Conservation (phyloP, 2,113 vertebrate species). For the Cyphomyrus plagiostoma region DNA sequence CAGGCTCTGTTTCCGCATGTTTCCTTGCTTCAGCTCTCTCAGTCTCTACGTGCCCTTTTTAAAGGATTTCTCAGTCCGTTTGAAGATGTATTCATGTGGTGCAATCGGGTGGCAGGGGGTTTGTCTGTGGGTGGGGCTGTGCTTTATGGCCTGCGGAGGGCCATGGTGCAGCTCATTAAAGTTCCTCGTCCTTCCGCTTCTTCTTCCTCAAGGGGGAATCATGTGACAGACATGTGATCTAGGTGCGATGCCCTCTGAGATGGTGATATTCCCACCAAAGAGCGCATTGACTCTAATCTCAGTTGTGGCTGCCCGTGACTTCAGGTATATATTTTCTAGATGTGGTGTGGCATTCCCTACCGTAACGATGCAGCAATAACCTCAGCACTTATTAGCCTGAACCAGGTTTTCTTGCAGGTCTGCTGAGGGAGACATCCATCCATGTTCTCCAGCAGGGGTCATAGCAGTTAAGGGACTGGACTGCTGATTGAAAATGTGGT, state of each 20-base stretch:
- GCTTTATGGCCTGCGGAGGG: not conserved
- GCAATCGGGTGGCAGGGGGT: slow-evolving; percentile 14
- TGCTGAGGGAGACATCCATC: not conserved
- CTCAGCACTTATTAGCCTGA: not conserved
- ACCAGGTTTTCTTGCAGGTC: not conserved
- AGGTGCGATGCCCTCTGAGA: not conserved
- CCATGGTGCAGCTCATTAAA: slow-evolving; percentile 27
- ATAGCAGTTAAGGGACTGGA: not conserved
- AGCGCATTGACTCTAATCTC: not conserved
- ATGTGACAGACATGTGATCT: not conserved
- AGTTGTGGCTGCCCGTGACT: not conserved
- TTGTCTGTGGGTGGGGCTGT: slow-evolving; percentile 6
- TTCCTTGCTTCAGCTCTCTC: not conserved
- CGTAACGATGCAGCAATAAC: slow-evolving; percentile 31
- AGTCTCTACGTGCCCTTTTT: not conserved
- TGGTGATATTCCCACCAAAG: not conserved
- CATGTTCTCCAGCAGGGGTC: not conserved
- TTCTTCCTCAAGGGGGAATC: not conserved
- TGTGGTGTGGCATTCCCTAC: not conserved
- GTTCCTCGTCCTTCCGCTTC: not conserved
- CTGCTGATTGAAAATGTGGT: not conserved
- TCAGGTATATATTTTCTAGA: not conserved
- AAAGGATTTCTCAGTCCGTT: not conserved
- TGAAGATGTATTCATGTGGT: not conserved
- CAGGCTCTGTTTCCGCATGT: not conserved